Evolutionary conservation across 2,888 invertebrate genomes (phyloP).

Genomic region (Trissolcus japonicus): DNA sequence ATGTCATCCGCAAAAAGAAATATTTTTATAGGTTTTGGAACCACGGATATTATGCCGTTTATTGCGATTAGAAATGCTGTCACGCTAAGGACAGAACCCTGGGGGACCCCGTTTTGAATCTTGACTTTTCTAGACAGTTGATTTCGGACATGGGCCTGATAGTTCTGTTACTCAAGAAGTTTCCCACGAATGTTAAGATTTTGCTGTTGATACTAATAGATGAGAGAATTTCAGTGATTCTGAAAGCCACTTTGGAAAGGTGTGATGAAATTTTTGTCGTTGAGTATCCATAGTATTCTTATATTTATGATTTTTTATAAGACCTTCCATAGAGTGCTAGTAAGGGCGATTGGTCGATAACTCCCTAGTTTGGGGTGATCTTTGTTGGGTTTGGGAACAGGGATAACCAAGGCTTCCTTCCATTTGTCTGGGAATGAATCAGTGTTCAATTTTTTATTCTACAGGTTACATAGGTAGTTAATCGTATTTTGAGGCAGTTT

Average conservation of each 20-base stretch:
- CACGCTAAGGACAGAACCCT: conserved; percentile 31
- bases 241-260: no score
- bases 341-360: conserved; percentile 38
- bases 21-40: conserved; percentile 15
- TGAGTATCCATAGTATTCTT: conserved; percentile 19
- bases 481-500: conserved; percentile 23
- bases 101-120: conserved; percentile 52
- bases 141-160: no score
- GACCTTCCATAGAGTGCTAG: conserved; percentile 36
- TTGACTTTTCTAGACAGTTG: no score
- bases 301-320: conserved; percentile 41
- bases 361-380: conserved; percentile 10
- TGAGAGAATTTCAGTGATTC: no score
- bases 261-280: neutral
- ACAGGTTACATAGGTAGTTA: neutral
- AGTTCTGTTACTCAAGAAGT: conserved; percentile 28
- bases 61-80: conserved; percentile 35
- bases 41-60: conserved; percentile 15
- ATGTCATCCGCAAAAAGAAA: conserved; percentile 31
- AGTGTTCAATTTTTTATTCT: conserved; percentile 6
- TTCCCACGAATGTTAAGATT: no score
- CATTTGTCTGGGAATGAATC: conserved; percentile 19
- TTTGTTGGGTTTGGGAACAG: conserved; percentile 26
- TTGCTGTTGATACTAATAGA: no score
- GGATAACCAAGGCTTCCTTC: conserved; percentile 22